Evolutionary conservation across 23 tunicate genomes (phyloP).

Genomic region (Trididemnum miniatum): DNA sequence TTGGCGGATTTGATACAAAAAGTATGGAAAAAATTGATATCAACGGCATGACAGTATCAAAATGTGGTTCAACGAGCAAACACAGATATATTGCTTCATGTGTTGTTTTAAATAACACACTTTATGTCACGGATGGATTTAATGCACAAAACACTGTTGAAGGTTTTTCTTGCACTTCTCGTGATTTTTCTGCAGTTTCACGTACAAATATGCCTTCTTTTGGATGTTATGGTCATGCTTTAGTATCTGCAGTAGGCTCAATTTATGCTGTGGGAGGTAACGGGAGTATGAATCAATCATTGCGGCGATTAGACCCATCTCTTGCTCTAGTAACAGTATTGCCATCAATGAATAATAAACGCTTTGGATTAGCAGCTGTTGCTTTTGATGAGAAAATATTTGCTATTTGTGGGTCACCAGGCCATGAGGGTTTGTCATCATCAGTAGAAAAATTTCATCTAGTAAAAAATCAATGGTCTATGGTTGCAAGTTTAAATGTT

Average conservation of each 20-base stretch:
- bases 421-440: not conserved
- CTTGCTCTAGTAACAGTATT: not conserved
- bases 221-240: not conserved
- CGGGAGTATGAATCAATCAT: not conserved
- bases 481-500: not conserved
- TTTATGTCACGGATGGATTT: not conserved
- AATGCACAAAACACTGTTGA: too few species aligned
- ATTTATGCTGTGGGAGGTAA: not conserved
- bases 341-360: not conserved
- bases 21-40: not conserved
- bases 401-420: slow-evolving; percentile 6
- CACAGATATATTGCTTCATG: not conserved
- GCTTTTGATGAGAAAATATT: not conserved
- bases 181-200: not conserved
- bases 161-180: not conserved
- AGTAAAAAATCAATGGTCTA: not conserved
- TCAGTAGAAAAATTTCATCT: not conserved
- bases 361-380: not conserved
- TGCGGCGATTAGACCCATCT: not conserved
- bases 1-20: not conserved
- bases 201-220: not conserved
- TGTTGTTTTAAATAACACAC: not conserved
- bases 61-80: not conserved
- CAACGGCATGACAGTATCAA: not conserved
- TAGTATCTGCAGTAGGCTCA: not conserved